phyloP scores from a whole-genome alignment of 2,888 invertebrate species.

The Ornithoptera priamus region DNA sequence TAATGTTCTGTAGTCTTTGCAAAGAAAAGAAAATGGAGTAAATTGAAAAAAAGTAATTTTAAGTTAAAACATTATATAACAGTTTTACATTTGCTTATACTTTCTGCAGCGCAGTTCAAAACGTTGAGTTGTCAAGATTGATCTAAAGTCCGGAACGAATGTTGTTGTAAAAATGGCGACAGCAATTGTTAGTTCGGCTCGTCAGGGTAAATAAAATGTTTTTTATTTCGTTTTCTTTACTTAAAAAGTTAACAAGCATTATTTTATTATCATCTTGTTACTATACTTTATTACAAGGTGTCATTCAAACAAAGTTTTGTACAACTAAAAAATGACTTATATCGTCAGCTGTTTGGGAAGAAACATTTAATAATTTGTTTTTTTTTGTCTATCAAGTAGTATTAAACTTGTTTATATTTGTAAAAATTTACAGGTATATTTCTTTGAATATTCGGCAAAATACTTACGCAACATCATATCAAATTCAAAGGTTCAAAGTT shows the following conservation, averaged over 20 bases:
- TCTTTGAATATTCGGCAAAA: conserved; percentile 5
- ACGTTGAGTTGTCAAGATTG: not conserved
- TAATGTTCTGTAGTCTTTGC: no score
- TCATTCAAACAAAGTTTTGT: not conserved
- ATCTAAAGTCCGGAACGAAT: conserved; percentile 36
- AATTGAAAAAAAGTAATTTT: not conserved
- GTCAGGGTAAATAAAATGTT: conserved; percentile 73
- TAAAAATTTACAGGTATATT: not conserved
- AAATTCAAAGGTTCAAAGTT: conserved; percentile 72
- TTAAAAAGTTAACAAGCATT: conserved; percentile 37
- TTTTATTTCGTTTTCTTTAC: conserved; percentile 36
- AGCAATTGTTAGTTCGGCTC: conserved; percentile 78
- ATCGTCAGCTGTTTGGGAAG: conserved; percentile 63
- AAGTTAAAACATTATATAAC: not conserved
- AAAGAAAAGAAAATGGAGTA: not conserved
- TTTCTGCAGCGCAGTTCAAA: not conserved
- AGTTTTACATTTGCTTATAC: not conserved
- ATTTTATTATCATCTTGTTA: not conserved
- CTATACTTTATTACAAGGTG: not conserved
- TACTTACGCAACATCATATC: conserved; percentile 57
- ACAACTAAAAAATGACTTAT: not conserved
- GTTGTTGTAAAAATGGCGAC: conserved; percentile 65
- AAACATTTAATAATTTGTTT: conserved; percentile 36
- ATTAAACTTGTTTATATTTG: not conserved
- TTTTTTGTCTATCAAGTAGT: conserved; percentile 28